A percentile compares a stretch with the other conserved stretches of the same genome.
Conservation (phyloP, 2,888 invertebrate species). For the Cyclophora punctaria region DNA sequence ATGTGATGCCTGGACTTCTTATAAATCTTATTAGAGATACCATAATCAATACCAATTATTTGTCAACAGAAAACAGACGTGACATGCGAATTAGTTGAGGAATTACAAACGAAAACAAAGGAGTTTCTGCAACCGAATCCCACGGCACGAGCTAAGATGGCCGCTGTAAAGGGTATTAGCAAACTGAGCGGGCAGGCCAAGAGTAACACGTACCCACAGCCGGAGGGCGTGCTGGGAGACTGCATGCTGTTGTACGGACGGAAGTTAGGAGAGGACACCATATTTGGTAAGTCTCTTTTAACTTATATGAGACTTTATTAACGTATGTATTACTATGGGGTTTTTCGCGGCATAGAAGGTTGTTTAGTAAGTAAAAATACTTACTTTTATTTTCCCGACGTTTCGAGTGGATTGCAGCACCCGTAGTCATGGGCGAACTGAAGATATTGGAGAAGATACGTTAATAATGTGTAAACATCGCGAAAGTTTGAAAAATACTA, state of each 20-base stretch:
- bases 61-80: constrained; percentile 94
- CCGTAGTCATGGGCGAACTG: too few relatives aligned
- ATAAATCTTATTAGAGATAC: too few relatives aligned
- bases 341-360: too few relatives aligned
- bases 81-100: constrained; percentile 96
- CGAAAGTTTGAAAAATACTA: too few relatives aligned
- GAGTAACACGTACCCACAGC: constrained; percentile 98
- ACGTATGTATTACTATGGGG: too few relatives aligned
- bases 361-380: too few relatives aligned
- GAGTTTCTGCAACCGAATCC: constrained; percentile 99
- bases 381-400: too few relatives aligned
- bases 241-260: constrained; percentile 96
- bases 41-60: not conserved
- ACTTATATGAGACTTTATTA: too few relatives aligned
- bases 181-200: constrained; percentile 98
- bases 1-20: too few relatives aligned
- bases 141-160: constrained; percentile 95
- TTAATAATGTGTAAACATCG: too few relatives aligned
- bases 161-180: constrained; percentile 95
- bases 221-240: constrained; percentile 97
- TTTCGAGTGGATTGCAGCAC: too few relatives aligned
- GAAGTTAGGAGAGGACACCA: constrained; percentile 95
- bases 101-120: constrained; percentile 96
- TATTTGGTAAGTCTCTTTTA: constrained; percentile 81
- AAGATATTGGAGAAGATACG: too few relatives aligned